phyloP scores from a whole-genome alignment of 2,888 invertebrate species.

The Dicranocentrus wangi region DNA sequence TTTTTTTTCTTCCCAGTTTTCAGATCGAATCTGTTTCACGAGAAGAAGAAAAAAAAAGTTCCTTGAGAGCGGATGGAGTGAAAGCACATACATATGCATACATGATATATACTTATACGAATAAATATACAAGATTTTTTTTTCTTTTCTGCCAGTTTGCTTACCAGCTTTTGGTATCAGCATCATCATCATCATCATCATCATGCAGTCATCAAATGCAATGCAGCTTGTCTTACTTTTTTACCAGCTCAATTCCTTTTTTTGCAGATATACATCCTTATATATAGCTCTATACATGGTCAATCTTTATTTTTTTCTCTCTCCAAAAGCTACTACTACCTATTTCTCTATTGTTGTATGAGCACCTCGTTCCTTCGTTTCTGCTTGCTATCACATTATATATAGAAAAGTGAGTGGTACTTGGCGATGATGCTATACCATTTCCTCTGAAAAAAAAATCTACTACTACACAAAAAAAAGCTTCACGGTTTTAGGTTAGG shows the following conservation, averaged over 20 bases:
- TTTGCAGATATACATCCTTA: background rate
- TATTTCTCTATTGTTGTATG: constrained; percentile 18
- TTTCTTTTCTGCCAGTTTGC: no score
- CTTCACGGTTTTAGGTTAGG: background rate
- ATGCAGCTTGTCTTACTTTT: constrained; percentile 37
- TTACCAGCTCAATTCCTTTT: constrained; percentile 18
- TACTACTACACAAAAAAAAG: no score
- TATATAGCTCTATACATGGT: constrained; percentile 27
- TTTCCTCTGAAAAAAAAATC: background rate
- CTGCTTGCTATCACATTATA: background rate
- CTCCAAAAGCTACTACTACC: no score
- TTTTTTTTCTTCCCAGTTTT: background rate
- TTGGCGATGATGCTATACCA: background rate
- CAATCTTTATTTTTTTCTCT: constrained; percentile 47
- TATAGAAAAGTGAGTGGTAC: constrained; percentile 14
- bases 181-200: no score
- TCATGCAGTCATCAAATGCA: constrained; percentile 32
- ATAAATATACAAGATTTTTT: no score
- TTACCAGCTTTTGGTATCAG: constrained; percentile 6
- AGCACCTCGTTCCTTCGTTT: background rate
- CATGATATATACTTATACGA: no score
- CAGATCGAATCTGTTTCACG: no score
- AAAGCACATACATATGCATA: background rate
- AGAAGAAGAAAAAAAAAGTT: no score
- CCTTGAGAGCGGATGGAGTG: no score